These are phyloP conservation scores for Pterocles gutturalis DNA, from an alignment of 2,113 vertebrate genomes.

Conservation along the genomic window DNA sequence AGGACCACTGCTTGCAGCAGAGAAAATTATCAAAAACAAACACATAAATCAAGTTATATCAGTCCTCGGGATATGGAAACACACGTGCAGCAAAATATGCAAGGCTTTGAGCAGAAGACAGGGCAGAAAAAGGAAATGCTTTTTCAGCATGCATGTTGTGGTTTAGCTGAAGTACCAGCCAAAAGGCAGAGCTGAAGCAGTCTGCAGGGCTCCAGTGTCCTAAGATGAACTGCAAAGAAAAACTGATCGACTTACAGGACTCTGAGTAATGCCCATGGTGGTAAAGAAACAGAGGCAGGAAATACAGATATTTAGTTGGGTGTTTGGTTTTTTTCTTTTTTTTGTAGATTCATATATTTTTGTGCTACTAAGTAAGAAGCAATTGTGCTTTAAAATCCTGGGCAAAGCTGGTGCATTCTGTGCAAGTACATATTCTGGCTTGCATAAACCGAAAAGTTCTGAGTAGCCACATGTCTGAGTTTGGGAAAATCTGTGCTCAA, in stretches of 20 bases:
- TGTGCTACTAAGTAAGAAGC: not conserved
- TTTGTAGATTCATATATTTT: not conserved
- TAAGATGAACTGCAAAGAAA: not conserved
- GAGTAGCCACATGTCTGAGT: not conserved
- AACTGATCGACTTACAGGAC: not conserved
- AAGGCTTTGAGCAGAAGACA: not conserved
- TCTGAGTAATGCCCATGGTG: not conserved
- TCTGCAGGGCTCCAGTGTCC: not conserved
- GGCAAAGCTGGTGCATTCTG: not conserved
- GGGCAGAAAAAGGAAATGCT: not conserved
- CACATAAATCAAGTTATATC: not conserved
- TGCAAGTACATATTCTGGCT: not conserved
- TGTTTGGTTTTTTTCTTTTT: fast-evolving
- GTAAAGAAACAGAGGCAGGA: not conserved
- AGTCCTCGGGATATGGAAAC: not conserved
- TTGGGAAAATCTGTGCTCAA: not conserved
- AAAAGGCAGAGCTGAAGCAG: not conserved
- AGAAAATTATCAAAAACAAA: not conserved
- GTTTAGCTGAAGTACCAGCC: not conserved
- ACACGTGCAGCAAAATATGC: not conserved
- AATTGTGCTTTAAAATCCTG: not conserved
- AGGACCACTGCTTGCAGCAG: not conserved
- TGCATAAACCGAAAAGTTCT: not conserved
- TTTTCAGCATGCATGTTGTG: not conserved
- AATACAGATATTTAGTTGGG: not conserved